Conservation (phyloP, 1,140 invertebrate genomes). For the Portunus trituberculatus region DNA sequence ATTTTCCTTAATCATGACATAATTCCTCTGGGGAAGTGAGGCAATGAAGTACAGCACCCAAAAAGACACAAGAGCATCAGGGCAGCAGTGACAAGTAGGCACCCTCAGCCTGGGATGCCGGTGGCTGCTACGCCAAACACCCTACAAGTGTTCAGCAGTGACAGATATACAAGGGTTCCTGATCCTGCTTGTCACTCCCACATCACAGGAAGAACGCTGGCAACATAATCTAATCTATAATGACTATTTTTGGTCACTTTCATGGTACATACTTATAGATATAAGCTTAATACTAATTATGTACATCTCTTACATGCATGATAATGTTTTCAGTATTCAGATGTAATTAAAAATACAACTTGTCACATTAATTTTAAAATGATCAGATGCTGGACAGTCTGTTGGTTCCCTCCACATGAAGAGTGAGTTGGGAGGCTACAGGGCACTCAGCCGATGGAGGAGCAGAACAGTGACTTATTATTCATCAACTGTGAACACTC, state of each 20-base stretch:
- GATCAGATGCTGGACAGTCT: too few species aligned
- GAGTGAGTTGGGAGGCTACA: too few species aligned
- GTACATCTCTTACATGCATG: conserved; percentile 71
- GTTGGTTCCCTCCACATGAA: too few species aligned
- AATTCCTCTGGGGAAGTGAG: conserved; percentile 48
- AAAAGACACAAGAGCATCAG: conserved; percentile 67
- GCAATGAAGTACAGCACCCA: conserved; percentile 65
- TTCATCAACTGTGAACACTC: neutral
- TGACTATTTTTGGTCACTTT: conserved; percentile 65
- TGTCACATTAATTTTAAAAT: conserved; percentile 16
- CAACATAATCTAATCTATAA: conserved; percentile 74
- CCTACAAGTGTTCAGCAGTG: neutral
- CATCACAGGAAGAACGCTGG: conserved; percentile 72
- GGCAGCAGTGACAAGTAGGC: conserved; percentile 50
- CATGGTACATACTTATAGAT: conserved; percentile 56
- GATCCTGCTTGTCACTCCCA: conserved; percentile 60
- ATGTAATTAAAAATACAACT: conserved; percentile 64
- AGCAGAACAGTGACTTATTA: neutral
- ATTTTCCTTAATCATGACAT: conserved; percentile 36
- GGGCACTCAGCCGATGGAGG: neutral
- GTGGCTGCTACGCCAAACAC: neutral
- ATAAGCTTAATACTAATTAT: conserved; percentile 69
- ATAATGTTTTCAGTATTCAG: conserved; percentile 58
- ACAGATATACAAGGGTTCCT: too few species aligned
- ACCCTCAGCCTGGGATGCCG: neutral